A percentile compares a stretch with the other conserved stretches of the same genome.
Conservation (phyloP, 2,113 vertebrate species). For the Mobula birostris region DNA sequence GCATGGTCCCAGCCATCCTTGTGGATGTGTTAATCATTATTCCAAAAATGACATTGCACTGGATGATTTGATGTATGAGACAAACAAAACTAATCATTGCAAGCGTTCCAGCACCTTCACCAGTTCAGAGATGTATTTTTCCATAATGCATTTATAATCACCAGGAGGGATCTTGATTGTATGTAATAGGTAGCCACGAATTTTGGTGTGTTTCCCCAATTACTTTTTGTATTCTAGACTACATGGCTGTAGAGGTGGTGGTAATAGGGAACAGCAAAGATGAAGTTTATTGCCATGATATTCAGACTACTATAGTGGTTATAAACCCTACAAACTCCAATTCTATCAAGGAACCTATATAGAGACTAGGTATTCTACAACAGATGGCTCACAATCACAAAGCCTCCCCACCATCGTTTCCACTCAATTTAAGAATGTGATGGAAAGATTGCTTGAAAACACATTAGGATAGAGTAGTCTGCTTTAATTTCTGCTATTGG, state of each 20-base stretch:
- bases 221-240: too few relatives aligned
- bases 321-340: too few relatives aligned
- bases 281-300: background rate
- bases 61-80: too few relatives aligned
- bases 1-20: too few relatives aligned
- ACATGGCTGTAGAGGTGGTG: too few relatives aligned
- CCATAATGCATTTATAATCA: background rate
- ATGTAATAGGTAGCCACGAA: too few relatives aligned
- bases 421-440: background rate
- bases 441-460: background rate
- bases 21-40: too few relatives aligned
- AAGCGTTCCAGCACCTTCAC: background rate
- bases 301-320: too few relatives aligned
- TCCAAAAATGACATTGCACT: too few relatives aligned
- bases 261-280: background rate
- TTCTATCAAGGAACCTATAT: background rate
- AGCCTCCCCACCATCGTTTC: too few relatives aligned
- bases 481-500: background rate
- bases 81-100: too few relatives aligned
- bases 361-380: background rate
- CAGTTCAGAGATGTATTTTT: background rate
- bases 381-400: background rate
- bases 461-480: background rate
- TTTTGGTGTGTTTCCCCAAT: too few relatives aligned
- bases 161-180: background rate